A percentile compares a stretch with the other conserved stretches of the same genome.
phyloP scores from a whole-genome alignment of 2,888 invertebrate genomes.

The Amblyjoppa proteus region DNA sequence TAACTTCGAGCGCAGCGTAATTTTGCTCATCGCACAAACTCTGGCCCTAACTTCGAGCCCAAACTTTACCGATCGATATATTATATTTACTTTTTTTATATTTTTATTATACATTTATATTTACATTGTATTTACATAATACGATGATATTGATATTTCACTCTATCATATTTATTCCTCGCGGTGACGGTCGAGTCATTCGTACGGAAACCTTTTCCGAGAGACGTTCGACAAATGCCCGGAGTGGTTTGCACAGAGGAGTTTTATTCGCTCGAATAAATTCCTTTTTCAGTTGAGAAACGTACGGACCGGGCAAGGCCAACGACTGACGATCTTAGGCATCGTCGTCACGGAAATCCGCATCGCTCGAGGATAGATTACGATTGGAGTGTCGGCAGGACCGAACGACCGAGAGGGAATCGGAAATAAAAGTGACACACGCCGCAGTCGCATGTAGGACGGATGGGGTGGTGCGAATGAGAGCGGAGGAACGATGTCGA shows the following conservation, averaged over 20 bases:
- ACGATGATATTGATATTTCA: not conserved
- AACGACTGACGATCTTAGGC: conserved; percentile 34
- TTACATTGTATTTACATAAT: not conserved
- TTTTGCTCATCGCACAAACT: too few relatives aligned
- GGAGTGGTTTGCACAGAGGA: conserved; percentile 1
- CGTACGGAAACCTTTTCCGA: conserved; percentile 6
- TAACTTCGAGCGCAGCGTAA: too few relatives aligned
- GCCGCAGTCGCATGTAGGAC: conserved; percentile 4
- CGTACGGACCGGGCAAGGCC: conserved; percentile 15
- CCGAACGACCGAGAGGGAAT: conserved; percentile 55
- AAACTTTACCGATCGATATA: too few relatives aligned
- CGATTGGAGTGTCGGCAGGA: conserved; percentile 52
- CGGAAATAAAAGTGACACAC: conserved; percentile 62
- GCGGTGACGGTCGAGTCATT: conserved; percentile 8
- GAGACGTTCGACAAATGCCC: conserved; percentile 22
- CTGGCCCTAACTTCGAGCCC: too few relatives aligned
- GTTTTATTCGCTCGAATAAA: conserved; percentile 45
- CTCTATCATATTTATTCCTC: not conserved
- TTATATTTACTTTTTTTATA: too few relatives aligned
- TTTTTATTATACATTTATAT: too few relatives aligned
- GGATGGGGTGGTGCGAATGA: not conserved
- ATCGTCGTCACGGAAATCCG: conserved; percentile 59
- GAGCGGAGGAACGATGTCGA: conserved; percentile 37
- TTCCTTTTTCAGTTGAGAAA: conserved; percentile 48
- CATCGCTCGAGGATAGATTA: conserved; percentile 58